Base-by-base conservation (phyloP, 2,888 invertebrate genomes). In the Mantis religiosa region DNA sequence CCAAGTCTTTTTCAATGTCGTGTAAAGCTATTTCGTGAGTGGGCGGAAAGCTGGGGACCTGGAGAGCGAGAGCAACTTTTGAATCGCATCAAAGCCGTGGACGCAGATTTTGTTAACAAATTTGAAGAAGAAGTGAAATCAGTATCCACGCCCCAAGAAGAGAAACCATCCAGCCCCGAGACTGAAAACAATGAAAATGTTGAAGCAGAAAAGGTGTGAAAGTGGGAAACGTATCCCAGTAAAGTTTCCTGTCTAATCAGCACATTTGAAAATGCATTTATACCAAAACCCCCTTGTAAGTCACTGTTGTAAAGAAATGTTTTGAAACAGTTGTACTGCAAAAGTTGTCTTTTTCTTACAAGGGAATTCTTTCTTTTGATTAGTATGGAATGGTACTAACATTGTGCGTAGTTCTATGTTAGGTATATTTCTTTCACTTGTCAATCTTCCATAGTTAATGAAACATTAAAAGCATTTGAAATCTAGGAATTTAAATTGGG, bases 1-100 rank as follows among this genome's bases (percentile, higher is more conserved):
- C 96, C 97, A 93, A 97, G 96, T 92, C 93, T 97, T 89, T 97
- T 97, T 92, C 97, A 97, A 92, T 97, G 97, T 92, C 95, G 97
- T 90, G 96, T 97, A 92, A 97, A 98, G 93, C 93, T 98, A 84
- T 97, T 97, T 92, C 96, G 96, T 91, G 97, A 97, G 93, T 98
- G 98, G 98, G 96, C 96, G 91, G 95, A 95, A 27, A 95, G 96
- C 91, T 98, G 98, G 98, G 95, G 95, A 9, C 94, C 95, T 84
- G 96, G 96, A 90, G 96, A 97, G 90, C 96, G 96, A 92, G 95
- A 96, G 82, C 95, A 95, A 91, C 94, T 97, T 71, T 93, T 97
- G 82, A 95, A 95, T 89, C 95, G 96, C 90, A 95, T 97, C 41
- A 95, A 95, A 41, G 96, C 96, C 91, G 94, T 96, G 83, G 97